These are phyloP conservation scores for Austrofundulus limnaeus DNA, from an alignment of 2,113 vertebrate genomes.

Conservation along the genomic window DNA sequence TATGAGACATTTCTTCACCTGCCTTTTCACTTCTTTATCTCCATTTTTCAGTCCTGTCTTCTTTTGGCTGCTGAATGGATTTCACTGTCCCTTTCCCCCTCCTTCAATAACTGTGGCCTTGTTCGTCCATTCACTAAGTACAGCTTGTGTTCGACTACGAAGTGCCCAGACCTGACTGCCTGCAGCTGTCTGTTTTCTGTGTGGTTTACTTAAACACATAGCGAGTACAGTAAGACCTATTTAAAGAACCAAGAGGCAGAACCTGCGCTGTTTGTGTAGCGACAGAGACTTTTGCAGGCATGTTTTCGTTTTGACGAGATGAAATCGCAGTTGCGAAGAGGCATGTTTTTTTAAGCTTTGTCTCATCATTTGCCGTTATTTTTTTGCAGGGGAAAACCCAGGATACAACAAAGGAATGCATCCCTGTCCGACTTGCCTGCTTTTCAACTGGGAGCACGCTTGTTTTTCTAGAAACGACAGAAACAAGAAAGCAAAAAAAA, in stretches of 20 bases:
- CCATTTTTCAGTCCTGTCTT: constrained; percentile 21
- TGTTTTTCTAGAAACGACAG: constrained; percentile 33
- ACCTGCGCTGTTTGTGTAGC: constrained; percentile 32
- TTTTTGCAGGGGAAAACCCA: constrained; percentile 49
- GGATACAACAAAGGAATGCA: constrained; percentile 38
- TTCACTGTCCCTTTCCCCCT: constrained; percentile 19
- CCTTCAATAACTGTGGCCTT: constrained; percentile 28
- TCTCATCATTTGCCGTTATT: constrained; percentile 45
- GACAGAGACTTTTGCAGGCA: constrained; percentile 15
- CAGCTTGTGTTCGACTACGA: constrained; percentile 31
- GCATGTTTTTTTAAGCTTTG: constrained; percentile 44
- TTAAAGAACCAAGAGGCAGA: constrained; percentile 26
- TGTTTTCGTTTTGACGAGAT: constrained; percentile 28
- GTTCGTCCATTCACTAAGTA: constrained; percentile 22
- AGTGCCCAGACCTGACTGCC: constrained; percentile 17
- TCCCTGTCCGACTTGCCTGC: constrained; percentile 24
- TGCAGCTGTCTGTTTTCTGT: constrained; percentile 15
- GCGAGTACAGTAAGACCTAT: constrained; percentile 33
- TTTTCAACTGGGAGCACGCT: constrained; percentile 12
- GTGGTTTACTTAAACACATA: constrained; percentile 17
- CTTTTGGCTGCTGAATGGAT: constrained; percentile 35
- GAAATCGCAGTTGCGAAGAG: constrained; percentile 25
- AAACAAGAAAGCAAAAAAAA: constrained; percentile 7
- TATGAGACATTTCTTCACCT: constrained; percentile 32
- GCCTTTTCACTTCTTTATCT: constrained; percentile 25